Conservation (phyloP, 2,113 vertebrate genomes). For the Vimba vimba region DNA sequence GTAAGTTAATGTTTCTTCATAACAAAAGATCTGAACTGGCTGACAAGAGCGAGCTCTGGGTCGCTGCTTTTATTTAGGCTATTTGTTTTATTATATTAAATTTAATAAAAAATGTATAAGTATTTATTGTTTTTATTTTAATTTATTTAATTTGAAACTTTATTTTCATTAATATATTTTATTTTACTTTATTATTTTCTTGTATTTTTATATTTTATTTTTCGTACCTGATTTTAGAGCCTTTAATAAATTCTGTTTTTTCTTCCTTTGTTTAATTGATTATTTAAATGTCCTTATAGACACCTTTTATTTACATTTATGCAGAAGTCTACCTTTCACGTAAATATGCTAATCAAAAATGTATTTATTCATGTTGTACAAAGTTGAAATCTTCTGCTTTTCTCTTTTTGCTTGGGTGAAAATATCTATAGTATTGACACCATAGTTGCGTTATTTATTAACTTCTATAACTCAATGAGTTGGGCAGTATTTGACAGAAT, state of each 20-base stretch:
- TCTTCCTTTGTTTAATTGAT: neutral
- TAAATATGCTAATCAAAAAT: neutral
- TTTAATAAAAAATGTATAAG: too few species aligned
- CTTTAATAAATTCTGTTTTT: neutral
- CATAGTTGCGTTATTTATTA: neutral
- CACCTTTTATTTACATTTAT: neutral
- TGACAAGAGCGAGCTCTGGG: neutral
- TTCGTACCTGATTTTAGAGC: neutral
- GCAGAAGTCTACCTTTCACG: neutral
- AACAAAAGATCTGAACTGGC: conserved; percentile 30
- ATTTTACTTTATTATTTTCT: neutral
- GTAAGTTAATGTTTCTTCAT: conserved; percentile 28
- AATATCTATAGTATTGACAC: neutral
- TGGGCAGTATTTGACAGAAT: neutral
- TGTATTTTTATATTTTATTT: neutral
- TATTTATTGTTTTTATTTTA: neutral
- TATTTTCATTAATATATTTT: neutral
- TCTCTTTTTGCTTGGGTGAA: neutral
- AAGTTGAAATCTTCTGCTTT: neutral
- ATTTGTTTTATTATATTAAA: neutral
- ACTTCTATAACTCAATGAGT: neutral
- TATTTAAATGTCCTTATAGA: neutral
- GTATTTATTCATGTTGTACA: neutral
- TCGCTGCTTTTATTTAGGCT: neutral
- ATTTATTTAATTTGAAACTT: neutral